Conservation (phyloP, 1,140 invertebrate genomes). For the Cryptotermes secundus region DNA sequence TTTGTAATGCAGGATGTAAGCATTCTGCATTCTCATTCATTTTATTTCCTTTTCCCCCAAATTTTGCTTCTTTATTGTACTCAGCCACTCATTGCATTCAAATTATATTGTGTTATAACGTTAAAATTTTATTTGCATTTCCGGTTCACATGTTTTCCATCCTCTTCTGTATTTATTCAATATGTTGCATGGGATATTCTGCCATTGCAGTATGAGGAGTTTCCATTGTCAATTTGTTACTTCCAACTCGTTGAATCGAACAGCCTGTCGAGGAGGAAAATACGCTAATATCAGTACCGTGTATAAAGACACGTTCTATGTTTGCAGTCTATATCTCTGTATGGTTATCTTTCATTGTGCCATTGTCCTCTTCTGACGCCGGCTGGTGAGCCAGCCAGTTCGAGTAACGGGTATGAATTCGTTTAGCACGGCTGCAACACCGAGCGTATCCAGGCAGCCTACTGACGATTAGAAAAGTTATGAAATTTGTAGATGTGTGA, state of each 20-base stretch:
- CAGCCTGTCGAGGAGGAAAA: background rate
- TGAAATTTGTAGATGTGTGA: too few relatives aligned
- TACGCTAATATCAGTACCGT: background rate
- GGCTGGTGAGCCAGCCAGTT: background rate
- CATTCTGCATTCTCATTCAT: background rate
- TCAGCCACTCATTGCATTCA: background rate
- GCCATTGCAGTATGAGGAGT: background rate
- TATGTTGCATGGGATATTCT: background rate
- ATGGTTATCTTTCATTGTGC: background rate
- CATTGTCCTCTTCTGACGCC: background rate
- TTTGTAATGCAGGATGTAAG: background rate
- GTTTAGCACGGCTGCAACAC: too few relatives aligned
- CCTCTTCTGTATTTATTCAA: background rate
- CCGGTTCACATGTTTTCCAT: background rate
- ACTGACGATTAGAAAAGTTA: background rate
- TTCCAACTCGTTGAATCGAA: background rate
- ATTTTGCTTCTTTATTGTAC: background rate
- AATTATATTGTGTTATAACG: background rate
- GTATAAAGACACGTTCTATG: background rate
- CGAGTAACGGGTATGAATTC: background rate
- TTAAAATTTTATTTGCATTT: background rate
- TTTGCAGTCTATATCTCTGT: background rate
- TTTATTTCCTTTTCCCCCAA: background rate
- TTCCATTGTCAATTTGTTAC: background rate
- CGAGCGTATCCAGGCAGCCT: background rate